Evolutionary conservation across 2,888 invertebrate species (phyloP).

Genomic region (Lymantria dispar): DNA sequence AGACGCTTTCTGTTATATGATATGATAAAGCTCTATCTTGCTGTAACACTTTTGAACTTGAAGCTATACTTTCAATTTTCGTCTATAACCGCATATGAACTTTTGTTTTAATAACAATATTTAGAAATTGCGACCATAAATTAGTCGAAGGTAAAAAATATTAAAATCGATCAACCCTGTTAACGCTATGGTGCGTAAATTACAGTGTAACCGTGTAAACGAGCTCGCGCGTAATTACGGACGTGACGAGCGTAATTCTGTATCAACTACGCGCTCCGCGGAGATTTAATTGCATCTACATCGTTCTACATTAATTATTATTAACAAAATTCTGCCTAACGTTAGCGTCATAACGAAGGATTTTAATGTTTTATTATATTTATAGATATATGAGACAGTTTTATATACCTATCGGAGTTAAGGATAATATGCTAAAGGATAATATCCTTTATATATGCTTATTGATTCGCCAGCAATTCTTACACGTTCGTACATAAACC

Average conservation of each 20-base stretch:
- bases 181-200: constrained; percentile 8
- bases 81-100: too few relatives aligned
- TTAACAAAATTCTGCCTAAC: constrained; percentile 41
- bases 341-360: constrained; percentile 6
- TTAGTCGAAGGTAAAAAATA: constrained; percentile 1
- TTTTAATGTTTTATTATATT: background rate
- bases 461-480: too few relatives aligned
- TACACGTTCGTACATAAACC: too few relatives aligned
- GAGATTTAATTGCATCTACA: constrained; percentile 44
- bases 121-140: background rate
- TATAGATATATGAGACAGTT: too few relatives aligned
- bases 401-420: too few relatives aligned
- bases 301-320: constrained; percentile 33
- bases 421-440: too few relatives aligned
- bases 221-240: constrained; percentile 44
- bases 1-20: too few relatives aligned
- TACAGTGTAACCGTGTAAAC: constrained; percentile 2
- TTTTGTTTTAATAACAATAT: too few relatives aligned
- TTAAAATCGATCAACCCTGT: constrained; percentile 20
- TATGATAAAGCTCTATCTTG: too few relatives aligned
- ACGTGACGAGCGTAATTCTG: constrained; percentile 52
- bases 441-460: too few relatives aligned
- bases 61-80: too few relatives aligned
- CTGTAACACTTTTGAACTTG: too few relatives aligned
- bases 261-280: constrained; percentile 35